These are phyloP conservation scores for Pseudopleuronectes americanus DNA, from an alignment of 2,797 vertebrate species.

Conservation along the genomic window DNA sequence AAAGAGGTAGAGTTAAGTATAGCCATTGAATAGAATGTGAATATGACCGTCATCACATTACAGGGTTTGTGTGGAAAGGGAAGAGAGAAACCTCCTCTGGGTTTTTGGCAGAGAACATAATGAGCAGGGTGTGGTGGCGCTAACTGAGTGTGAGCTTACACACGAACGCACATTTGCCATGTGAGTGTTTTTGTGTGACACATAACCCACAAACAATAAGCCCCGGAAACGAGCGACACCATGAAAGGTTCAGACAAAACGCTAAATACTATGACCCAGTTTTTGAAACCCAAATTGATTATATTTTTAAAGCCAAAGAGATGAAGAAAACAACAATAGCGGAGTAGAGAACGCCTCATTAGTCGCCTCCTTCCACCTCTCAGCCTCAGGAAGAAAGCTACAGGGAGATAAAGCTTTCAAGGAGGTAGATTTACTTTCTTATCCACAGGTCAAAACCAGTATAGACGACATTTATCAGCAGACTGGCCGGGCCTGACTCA, in stretches of 20 bases:
- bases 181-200: conserved; percentile 17
- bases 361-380: neutral
- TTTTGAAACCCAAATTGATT: neutral
- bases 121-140: conserved; percentile 34
- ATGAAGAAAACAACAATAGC: neutral
- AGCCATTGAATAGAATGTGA: conserved; percentile 9
- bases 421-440: conserved; percentile 12
- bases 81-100: conserved; percentile 17
- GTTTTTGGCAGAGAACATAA: conserved; percentile 33
- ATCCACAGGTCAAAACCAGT: neutral
- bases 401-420: neutral
- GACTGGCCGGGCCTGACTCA: neutral
- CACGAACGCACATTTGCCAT: conserved; percentile 27
- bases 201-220: conserved; percentile 14
- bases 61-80: conserved; percentile 29
- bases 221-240: neutral
- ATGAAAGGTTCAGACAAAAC: conserved; percentile 3
- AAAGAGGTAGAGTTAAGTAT: neutral
- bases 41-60: conserved; percentile 23
- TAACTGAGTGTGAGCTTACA: conserved; percentile 32
- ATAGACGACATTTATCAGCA: neutral
- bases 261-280: neutral
- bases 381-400: neutral
- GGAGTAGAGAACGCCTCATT: neutral
- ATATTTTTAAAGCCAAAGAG: neutral